Base-by-base conservation (phyloP, 2,113 vertebrate genomes). In the Paradoxurus hermaphroditus region DNA sequence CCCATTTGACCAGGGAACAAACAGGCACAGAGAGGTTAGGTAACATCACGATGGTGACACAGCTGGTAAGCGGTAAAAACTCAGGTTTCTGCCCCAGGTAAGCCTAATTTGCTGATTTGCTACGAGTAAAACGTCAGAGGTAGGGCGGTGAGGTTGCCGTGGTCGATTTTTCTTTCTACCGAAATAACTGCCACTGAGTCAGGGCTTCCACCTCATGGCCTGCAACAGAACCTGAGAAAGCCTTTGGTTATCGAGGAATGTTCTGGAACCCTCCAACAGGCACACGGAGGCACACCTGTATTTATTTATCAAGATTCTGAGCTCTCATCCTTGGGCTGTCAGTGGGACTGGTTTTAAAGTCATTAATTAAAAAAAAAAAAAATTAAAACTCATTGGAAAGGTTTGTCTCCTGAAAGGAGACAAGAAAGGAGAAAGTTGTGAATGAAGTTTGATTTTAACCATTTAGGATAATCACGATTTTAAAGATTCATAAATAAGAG, bases 401-500 rank as follows among this genome's bases (percentile, higher is more conserved):
- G 90, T 77, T 96, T 96, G 90, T 85, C 91, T 87, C 94, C 39
- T 16, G 36, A 93, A 94, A 96, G 81, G n/a, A n/a, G n/a, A n/a
- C 92, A 95, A 96, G 95, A 96, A 97, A 93, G 93, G 56, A 72
- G 94, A 93, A 65, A 93, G 34, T 59, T 94, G 83, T 85, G 68
- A 93, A 95, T 79, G 65, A 10, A 79, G 81, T 95, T 97, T 86
- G 51, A 92, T 93, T 23, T 81, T 46, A 91, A 96, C 68, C 44
- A 77, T 87, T 97, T 12, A 4, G 95, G 56, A n/a, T 44, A 5
- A 96, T 67, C n/a, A 78, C 51, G 0, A 85, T 4, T 44, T 18
- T 44, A 7, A 53, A 93, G 63, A 96, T 72, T 91, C 29, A 1
- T 39, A 89, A 88, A 94, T 95, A 89, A 89, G 56, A 56, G 96